Base-by-base conservation (phyloP, 2,113 vertebrate genomes). In the Dasyprocta punctata region DNA sequence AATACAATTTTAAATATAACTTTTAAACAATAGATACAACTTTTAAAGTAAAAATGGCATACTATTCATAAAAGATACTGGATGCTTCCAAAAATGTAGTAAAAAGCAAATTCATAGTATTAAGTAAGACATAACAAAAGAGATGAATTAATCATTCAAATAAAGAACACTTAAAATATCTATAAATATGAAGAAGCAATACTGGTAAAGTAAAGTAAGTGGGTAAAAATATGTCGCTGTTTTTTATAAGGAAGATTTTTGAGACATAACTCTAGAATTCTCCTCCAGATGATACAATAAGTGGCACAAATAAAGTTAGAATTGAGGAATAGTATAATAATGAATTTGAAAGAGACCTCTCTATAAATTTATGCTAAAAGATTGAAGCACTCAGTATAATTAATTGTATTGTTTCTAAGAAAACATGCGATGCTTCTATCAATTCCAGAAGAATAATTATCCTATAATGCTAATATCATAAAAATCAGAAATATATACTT, bases 11-110 rank as follows among this genome's bases (percentile, higher is more conserved):
- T 52, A 58, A 58, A 85, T 28, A 56, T 54, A 38, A 56, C 17
- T 56, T 56, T 56, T 56, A 83, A 85, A 71, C 60, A 24, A 61
- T 52, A 58, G 52, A 85, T 28, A 49, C 47, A 36, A 47, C 65
- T 82, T 89, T 85, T 67, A 83, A 94, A 92, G 82, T 24, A 41
- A 84, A 98, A 90, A 41, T 80, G 4, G 12, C 38, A 63, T 77
- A 60, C 13, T 52, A 20, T 13, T 60, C 33, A 44, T 28, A 65
- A 85, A 83, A 71, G 71, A 52, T 60, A 73, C 11, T 47, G 28
- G 49, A 77, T 97, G 96, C 96, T 97, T 95, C 97, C 97, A 96
- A 97, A 97, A 91, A 80, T 94, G 95, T 71, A 96, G 41, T 63
- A 28, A 41, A 69, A 90, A 95, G 97, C 86, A 97, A 94, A 97